A percentile compares a stretch with the other conserved stretches of the same genome.
Conservation (phyloP, 1,140 invertebrate genomes). For the Drosophila truncata region DNA sequence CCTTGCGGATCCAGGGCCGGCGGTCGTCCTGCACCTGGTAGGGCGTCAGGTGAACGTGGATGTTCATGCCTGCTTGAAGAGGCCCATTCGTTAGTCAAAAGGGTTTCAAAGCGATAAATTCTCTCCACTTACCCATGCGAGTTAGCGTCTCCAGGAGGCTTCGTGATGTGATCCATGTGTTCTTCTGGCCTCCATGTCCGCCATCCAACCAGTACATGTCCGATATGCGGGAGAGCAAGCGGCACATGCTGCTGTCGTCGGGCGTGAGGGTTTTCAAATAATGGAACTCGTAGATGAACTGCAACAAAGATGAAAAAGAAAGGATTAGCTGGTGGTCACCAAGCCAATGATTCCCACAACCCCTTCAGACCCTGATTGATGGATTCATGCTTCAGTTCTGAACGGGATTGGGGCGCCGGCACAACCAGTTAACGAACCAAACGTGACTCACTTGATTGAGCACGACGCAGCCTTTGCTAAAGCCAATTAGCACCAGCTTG, state of each 20-base stretch:
- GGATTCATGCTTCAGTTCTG: neutral
- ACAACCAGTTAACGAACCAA: slow-evolving; percentile 79
- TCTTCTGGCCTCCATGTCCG: slow-evolving; percentile 92
- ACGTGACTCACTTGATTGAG: slow-evolving; percentile 90
- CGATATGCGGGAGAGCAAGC: slow-evolving; percentile 88
- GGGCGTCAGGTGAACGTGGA: slow-evolving; percentile 93
- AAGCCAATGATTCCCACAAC: neutral
- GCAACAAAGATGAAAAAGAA: slow-evolving; percentile 7
- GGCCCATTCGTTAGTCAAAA: slow-evolving; percentile 13
- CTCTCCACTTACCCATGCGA: slow-evolving; percentile 86
- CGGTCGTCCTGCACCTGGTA: slow-evolving; percentile 92
- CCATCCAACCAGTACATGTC: slow-evolving; percentile 95
- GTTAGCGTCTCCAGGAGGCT: slow-evolving; percentile 90
- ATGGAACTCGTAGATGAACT: slow-evolving; percentile 93
- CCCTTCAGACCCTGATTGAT: neutral
- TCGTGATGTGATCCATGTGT: slow-evolving; percentile 93
- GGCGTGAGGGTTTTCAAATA: slow-evolving; percentile 89
- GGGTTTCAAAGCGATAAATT: neutral
- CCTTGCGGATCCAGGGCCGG: slow-evolving; percentile 92
- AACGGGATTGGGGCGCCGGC: slow-evolving; percentile 1
- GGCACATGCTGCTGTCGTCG: slow-evolving; percentile 87
- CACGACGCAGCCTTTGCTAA: slow-evolving; percentile 97
- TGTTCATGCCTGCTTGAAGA: slow-evolving; percentile 86
- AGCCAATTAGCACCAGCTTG: slow-evolving; percentile 90
- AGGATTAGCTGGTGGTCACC: neutral